Conservation (phyloP, 2,797 vertebrate species). For the Chromobotia macracanthus region DNA sequence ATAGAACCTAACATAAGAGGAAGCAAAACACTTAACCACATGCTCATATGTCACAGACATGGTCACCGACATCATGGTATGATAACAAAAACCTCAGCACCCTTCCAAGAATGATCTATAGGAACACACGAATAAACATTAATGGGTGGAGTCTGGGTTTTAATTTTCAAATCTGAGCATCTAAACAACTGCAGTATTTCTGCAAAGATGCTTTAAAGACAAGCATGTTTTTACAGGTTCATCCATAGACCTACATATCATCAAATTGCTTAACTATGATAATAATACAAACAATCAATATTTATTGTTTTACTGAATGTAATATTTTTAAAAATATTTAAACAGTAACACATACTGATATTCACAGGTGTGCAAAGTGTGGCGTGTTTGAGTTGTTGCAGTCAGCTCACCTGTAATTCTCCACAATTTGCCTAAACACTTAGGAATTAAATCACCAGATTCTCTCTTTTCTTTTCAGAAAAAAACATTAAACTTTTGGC, state of each 20-base stretch:
- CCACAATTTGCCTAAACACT: background rate
- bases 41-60: background rate
- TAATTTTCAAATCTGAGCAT: background rate
- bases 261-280: background rate
- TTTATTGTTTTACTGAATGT: background rate
- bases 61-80: background rate
- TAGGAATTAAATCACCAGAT: too few relatives aligned
- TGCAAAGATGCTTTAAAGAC: background rate
- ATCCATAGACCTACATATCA: background rate
- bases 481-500: too few relatives aligned
- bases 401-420: background rate
- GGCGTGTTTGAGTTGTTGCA: background rate
- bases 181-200: background rate
- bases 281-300: background rate
- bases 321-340: background rate
- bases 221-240: too few relatives aligned
- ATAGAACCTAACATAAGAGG: slow-evolving; percentile 14
- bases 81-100: background rate
- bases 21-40: background rate
- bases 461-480: too few relatives aligned
- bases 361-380: background rate
- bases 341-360: background rate
- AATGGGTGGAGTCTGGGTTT: background rate
- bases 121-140: background rate
- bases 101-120: background rate